Evolutionary conservation across 1,140 invertebrate genomes (phyloP).

Genomic region (Trichoplusia ni): DNA sequence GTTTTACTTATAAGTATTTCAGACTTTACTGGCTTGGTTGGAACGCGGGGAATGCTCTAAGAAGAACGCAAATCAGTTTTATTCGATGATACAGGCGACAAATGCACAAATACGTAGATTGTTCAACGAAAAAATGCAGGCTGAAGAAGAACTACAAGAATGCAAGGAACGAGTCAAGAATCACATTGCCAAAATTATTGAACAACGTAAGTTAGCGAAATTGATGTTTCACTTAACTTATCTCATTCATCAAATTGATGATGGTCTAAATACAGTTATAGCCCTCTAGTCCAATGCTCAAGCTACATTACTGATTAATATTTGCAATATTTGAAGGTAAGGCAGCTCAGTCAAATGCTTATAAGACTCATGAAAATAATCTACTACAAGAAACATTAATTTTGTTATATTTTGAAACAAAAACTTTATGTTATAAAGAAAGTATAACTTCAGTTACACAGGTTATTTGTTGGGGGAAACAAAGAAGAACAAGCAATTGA

Average conservation of each 20-base stretch:
- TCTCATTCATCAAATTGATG: constrained; percentile 5
- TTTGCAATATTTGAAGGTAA: not conserved
- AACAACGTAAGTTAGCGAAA: constrained; percentile 89
- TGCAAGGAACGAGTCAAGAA: constrained; percentile 93
- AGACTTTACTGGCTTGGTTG: constrained; percentile 93
- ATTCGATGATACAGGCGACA: constrained; percentile 96
- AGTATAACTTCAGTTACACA: no score
- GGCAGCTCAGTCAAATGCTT: not conserved
- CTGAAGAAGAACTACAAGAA: constrained; percentile 93
- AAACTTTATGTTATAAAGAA: no score
- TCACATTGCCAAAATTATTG: constrained; percentile 90
- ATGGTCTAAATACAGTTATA: constrained; percentile 9
- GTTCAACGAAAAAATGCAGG: constrained; percentile 90
- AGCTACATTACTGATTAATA: no score
- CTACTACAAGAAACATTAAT: no score
- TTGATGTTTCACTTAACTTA: not conserved
- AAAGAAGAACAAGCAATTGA: no score
- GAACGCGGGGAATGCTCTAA: constrained; percentile 96
- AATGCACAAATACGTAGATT: constrained; percentile 94
- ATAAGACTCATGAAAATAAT: not conserved
- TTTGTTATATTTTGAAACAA: no score
- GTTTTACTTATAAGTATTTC: constrained; percentile 27
- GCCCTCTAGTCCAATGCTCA: constrained; percentile 19
- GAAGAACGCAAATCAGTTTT: constrained; percentile 94
- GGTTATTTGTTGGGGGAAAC: no score